Evolutionary conservation across 2,797 vertebrate genomes (phyloP).

Genomic region (Lindbergichthys nudifrons): DNA sequence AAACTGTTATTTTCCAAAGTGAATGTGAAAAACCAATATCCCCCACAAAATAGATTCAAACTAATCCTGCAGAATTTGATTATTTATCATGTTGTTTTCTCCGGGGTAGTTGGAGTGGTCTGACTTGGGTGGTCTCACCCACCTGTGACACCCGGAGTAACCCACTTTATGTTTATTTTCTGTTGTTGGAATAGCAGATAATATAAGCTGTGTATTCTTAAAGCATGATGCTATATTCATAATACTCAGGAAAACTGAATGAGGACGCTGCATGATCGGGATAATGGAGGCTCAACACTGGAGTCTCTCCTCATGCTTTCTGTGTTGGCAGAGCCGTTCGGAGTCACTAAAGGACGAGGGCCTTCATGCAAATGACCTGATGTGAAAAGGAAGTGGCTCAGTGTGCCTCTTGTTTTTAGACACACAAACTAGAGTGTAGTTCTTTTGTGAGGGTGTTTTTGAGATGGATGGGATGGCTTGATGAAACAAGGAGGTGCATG

Average conservation of each 20-base stretch:
- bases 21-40: slow-evolving; percentile 9
- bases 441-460: slow-evolving; percentile 77
- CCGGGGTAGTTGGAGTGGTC: slow-evolving; percentile 24
- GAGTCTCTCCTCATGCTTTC: slow-evolving; percentile 35
- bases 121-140: slow-evolving; percentile 42
- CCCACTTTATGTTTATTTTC: slow-evolving; percentile 23
- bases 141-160: slow-evolving; percentile 30
- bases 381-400: slow-evolving; percentile 78
- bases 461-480: slow-evolving; percentile 75
- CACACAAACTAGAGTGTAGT: slow-evolving; percentile 75
- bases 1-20: slow-evolving; percentile 40
- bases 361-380: slow-evolving; percentile 77
- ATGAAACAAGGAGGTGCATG: slow-evolving; percentile 77
- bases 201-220: slow-evolving; percentile 9
- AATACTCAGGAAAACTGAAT: slow-evolving; percentile 8
- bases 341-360: slow-evolving; percentile 66
- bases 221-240: not conserved
- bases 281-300: slow-evolving; percentile 14
- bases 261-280: slow-evolving; percentile 17
- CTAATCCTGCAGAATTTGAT: slow-evolving; percentile 44
- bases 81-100: slow-evolving; percentile 42
- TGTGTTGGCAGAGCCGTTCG: slow-evolving; percentile 46
- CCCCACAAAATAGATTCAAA: slow-evolving; percentile 23
- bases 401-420: slow-evolving; percentile 77
- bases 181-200: slow-evolving; percentile 13